Base-by-base conservation (phyloP, 1,140 invertebrate species). In the Sesamia nonagrioides region DNA sequence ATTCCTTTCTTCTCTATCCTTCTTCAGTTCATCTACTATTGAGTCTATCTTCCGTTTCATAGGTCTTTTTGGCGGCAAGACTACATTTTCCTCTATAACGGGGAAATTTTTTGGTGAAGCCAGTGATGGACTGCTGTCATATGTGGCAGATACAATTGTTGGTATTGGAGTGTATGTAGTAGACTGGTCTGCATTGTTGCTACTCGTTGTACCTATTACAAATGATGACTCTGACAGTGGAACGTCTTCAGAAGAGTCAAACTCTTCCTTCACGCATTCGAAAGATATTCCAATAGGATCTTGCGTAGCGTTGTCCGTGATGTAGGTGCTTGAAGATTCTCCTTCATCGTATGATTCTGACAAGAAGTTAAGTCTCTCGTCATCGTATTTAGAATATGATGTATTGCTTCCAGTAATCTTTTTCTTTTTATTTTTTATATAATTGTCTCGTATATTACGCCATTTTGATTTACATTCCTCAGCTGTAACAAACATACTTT, bases 391-490 rank as follows among this genome's bases (percentile, higher is more conserved):
- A n/a, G 71, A 74, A 60, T 40, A 15, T 4, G 37, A 45, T 0
- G 33, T 13, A 6, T 0, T 37, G 1, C 17, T 17, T 7, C 71
- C 71, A 8, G 54, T 0, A 13, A 56, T 17, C 37, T 74, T 74
- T 58, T 74, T 74, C 52, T 74, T 74, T 74, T 42, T 35, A 2
- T 56, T 58, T 42, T 74, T 74, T 37, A 56, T 42, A 18, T 74
- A 74, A 13, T 58, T 74, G 33, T 74, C 71, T 15, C 71, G 54
- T 74, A 74, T 74, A 15, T 74, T 74, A 17, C 71, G 71, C 35
- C 54, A 74, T 60, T 74, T 74, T 58, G 50, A 56, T 58, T 74
- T 74, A 18, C 71, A 74, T 74, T 74, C 71, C 6, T 74, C 71
- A 15, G 71, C 71, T 74, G 71, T 15, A 74, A 73, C 54, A 73